Percentiles rank a stretch among this genome's conserved stretches.
phyloP scores from a whole-genome alignment of 2,113 vertebrate species.

The Sinocyclocheilus anshuiensis region DNA sequence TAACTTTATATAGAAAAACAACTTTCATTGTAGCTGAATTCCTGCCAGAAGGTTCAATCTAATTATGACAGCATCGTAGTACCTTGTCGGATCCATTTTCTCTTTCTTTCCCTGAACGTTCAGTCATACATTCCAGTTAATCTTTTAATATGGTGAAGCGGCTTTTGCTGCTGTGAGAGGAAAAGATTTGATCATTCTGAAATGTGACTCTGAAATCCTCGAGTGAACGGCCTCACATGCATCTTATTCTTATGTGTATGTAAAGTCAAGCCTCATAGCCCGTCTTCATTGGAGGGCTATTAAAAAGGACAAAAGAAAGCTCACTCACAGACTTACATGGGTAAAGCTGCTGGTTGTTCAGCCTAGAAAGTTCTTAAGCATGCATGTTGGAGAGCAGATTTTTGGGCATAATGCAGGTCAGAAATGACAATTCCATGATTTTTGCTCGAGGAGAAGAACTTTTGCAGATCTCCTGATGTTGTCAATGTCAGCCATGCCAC shows the following conservation, averaged over 20 bases:
- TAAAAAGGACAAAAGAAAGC: constrained; percentile 1
- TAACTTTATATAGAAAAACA: not conserved
- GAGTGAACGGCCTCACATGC: constrained; percentile 45
- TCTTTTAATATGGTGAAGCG: not conserved
- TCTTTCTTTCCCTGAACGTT: not conserved
- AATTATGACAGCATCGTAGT: not conserved
- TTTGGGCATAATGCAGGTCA: constrained; percentile 33
- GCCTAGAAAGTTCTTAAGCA: constrained; percentile 1
- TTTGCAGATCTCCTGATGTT: not conserved
- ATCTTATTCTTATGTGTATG: constrained; percentile 12
- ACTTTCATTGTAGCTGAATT: not conserved
- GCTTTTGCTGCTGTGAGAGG: constrained; percentile 11
- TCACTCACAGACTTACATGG: not conserved
- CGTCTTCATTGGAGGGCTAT: constrained; percentile 24
- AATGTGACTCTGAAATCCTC: constrained; percentile 48
- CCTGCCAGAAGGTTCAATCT: not conserved
- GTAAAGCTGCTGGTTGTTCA: not conserved
- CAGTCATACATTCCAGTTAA: not conserved
- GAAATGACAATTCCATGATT: not conserved
- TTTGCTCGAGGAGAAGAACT: not conserved
- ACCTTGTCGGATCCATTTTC: not conserved
- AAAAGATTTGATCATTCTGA: constrained; percentile 47
- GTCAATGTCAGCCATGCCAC: not conserved
- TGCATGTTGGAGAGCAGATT: constrained; percentile 54
- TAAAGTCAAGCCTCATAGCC: constrained; percentile 51